phyloP scores from a whole-genome alignment of 2,797 vertebrate genomes.

The Hirundo rustica region DNA sequence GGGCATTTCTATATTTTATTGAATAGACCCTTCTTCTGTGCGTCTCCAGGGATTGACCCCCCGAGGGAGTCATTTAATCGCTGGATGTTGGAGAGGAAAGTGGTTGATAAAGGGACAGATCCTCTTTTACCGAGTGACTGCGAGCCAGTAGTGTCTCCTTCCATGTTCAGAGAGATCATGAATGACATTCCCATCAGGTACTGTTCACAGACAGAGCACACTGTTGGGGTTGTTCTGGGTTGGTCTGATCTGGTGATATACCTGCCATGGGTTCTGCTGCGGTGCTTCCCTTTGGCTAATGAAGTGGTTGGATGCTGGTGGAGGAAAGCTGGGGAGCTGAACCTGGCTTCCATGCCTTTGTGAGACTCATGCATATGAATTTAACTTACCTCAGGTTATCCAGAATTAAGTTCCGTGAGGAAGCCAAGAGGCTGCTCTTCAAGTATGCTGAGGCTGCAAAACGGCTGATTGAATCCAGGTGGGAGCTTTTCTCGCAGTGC shows the following conservation, averaged over 20 bases:
- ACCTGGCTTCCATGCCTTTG: background rate
- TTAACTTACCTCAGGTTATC: conserved; percentile 82
- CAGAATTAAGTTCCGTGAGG: conserved; percentile 97
- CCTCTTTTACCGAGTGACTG: conserved; percentile 93
- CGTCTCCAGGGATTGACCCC: conserved; percentile 88
- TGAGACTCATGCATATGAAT: background rate
- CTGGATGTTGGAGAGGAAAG: conserved; percentile 96
- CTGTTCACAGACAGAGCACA: background rate
- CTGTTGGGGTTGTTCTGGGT: background rate
- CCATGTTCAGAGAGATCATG: conserved; percentile 99
- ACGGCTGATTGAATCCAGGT: conserved; percentile 98
- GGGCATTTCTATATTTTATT: background rate
- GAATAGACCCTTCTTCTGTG: background rate
- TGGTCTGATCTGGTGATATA: background rate
- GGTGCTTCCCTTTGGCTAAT: background rate
- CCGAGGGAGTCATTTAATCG: conserved; percentile 97
- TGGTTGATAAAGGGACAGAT: conserved; percentile 92
- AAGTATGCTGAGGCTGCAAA: conserved; percentile 97
- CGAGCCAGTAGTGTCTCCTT: conserved; percentile 91
- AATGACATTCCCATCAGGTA: conserved; percentile 99
- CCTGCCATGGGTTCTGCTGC: background rate
- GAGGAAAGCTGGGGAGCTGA: background rate
- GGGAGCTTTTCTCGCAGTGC: background rate
- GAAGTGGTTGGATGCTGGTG: background rate
- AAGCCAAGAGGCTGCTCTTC: conserved; percentile 93